phyloP scores from a whole-genome alignment of 2,797 vertebrate genomes.

The Acipenser transmontanus region DNA sequence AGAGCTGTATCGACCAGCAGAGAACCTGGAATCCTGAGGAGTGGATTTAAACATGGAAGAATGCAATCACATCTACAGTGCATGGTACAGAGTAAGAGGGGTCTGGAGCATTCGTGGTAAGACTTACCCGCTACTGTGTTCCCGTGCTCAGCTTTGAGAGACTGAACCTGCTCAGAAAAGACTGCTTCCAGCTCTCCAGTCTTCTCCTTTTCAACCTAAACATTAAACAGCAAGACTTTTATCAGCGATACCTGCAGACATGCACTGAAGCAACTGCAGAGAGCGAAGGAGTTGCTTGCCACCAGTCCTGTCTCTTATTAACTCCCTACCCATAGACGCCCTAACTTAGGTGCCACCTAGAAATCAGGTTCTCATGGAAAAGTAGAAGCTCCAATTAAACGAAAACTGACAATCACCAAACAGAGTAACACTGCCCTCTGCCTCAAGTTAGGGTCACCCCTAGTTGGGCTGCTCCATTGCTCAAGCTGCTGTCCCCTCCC shows the following conservation, averaged over 20 bases:
- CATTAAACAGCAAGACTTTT: background rate
- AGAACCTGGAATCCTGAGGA: background rate
- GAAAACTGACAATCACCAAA: too few relatives aligned
- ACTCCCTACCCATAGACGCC: too few relatives aligned
- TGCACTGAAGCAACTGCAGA: background rate
- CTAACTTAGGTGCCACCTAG: background rate
- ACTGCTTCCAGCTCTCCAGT: slow-evolving; percentile 52
- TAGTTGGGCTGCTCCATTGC: too few relatives aligned
- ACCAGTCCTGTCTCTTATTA: too few relatives aligned
- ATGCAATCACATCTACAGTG: background rate
- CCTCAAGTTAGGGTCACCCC: too few relatives aligned
- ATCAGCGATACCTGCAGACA: background rate
- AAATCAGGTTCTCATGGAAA: background rate
- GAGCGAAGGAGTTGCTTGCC: too few relatives aligned
- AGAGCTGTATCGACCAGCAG: too few relatives aligned
- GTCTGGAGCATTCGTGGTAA: background rate
- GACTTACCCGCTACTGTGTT: slow-evolving; percentile 46
- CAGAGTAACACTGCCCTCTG: too few relatives aligned
- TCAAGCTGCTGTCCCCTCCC: too few relatives aligned
- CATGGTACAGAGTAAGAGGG: background rate
- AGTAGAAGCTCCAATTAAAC: slow-evolving; percentile 16
- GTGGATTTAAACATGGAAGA: background rate
- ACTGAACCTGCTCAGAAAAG: slow-evolving; percentile 51
- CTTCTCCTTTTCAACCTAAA: slow-evolving; percentile 66
- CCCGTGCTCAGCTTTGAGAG: slow-evolving; percentile 43